Conservation (phyloP, 2,797 vertebrate species). For the Uromys caudimaculatus region DNA sequence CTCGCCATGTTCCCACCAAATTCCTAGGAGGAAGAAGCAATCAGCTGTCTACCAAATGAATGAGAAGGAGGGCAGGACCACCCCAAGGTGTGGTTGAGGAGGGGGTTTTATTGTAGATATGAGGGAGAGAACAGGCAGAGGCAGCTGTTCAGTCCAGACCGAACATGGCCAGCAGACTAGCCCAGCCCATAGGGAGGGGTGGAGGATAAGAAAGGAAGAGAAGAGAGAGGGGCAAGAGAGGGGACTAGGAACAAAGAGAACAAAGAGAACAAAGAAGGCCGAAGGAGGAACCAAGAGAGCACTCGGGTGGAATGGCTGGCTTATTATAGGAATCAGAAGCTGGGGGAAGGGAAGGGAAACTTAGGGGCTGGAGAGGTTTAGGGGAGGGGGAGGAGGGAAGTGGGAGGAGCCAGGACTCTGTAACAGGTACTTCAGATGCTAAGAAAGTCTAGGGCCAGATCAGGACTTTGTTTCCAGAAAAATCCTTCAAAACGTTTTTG, state of each 20-base stretch:
- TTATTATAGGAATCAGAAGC: not conserved
- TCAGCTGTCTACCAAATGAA: no score
- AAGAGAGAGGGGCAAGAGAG: not conserved
- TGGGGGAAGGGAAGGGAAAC: not conserved
- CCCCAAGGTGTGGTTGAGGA: not conserved
- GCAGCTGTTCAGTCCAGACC: not conserved
- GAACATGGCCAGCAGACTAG: not conserved
- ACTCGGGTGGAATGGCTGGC: no score
- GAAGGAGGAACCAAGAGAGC: not conserved
- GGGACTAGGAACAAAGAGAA: not conserved
- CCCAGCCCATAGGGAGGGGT: not conserved
- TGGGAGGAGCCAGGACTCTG: not conserved
- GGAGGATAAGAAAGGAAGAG: not conserved
- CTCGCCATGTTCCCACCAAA: not conserved
- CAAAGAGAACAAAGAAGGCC: not conserved
- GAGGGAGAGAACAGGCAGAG: not conserved
- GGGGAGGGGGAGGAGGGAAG: no score
- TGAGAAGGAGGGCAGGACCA: not conserved
- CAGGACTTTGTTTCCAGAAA: not conserved
- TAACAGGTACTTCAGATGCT: not conserved
- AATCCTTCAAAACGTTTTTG: not conserved
- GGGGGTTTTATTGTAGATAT: not conserved
- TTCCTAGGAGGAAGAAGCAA: not conserved
- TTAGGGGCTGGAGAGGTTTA: no score
- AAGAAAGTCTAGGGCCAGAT: not conserved